These are phyloP conservation scores for Ia io DNA, from an alignment of 2,113 vertebrate species.

Conservation along the genomic window DNA sequence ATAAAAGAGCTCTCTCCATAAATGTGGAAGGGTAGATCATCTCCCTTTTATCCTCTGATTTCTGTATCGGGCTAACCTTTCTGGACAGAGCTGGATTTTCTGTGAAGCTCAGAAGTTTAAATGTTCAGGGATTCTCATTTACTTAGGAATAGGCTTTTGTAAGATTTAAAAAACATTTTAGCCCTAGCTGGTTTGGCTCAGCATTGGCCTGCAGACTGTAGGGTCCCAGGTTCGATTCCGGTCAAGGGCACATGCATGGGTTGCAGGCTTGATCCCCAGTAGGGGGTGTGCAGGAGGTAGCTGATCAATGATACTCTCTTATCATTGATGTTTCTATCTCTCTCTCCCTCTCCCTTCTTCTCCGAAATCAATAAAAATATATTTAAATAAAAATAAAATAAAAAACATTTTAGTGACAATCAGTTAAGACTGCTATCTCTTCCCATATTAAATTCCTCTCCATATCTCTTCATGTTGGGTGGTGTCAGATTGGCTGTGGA, in stretches of 20 bases:
- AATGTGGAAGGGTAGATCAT: neutral
- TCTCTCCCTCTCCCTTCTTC: too few relatives aligned
- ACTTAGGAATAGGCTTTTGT: neutral
- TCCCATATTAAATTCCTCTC: neutral
- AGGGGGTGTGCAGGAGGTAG: too few relatives aligned
- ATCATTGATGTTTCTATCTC: too few relatives aligned
- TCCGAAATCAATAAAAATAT: too few relatives aligned
- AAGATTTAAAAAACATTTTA: neutral
- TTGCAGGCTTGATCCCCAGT: too few relatives aligned
- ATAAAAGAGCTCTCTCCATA: neutral
- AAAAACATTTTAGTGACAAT: too few relatives aligned
- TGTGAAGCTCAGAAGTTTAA: neutral
- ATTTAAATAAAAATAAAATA: too few relatives aligned
- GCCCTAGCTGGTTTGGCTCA: too few relatives aligned
- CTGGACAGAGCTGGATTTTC: neutral
- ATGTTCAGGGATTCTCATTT: neutral
- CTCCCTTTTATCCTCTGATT: neutral
- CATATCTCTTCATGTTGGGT: neutral
- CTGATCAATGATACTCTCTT: too few relatives aligned
- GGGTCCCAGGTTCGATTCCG: too few relatives aligned
- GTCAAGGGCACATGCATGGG: too few relatives aligned
- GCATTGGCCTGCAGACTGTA: too few relatives aligned
- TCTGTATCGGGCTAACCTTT: neutral
- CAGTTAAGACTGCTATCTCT: neutral
- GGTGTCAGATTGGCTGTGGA: neutral